Base-by-base conservation (phyloP, 2,888 invertebrate species). In the Colostygia pectinataria region DNA sequence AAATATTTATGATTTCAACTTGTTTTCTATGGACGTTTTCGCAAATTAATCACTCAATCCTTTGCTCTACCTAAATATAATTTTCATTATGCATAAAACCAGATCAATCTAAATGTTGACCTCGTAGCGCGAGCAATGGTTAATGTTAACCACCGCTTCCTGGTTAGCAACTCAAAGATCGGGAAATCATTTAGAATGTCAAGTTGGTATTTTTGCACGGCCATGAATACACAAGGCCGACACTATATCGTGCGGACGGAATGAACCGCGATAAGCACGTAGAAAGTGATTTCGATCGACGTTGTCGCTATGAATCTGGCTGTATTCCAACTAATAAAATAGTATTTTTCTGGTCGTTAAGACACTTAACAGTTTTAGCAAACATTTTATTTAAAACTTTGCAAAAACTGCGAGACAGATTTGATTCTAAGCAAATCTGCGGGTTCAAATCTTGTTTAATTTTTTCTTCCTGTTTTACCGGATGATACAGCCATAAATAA, bases 131-230 rank as follows among this genome's bases (percentile, higher is more conserved):
- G 68, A 74, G 79, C 78, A 72, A 76, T 82, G 83, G 84, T 81
- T 80, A 80, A 77, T 80, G 77, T 76, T 76, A 78, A 76, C 75
- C 75, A 66, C 55, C 65, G 79, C 81, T 88, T 88, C 88, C 88
- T 88, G 85, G 87, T 85, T 77, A 82, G 77, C 80, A 77, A 80
- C 80, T 79, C 74, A 75, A 79, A 80, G 80, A 86, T 86, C 84
- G 84, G 84, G 82, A 84, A 86, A 86, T 82, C 80, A 75, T 81
- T 80, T 86, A 83, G 85, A 87, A 87, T 87, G 86, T 86, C 83
- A 86, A 77, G 78, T 83, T 80, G 84, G 82, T 89, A 89, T 88
- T 89, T 89, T 87, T 83, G 86, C 84, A 71, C 78, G 85, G 70
- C 88, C 86, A 69, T 87, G 88, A 84, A 80, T 62, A 74, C 68